Percentiles rank a stretch among this genome's conserved stretches.
These are phyloP conservation scores for Neodon shergylaensis DNA, from an alignment of 2,113 vertebrate genomes.

Conservation along the genomic window DNA sequence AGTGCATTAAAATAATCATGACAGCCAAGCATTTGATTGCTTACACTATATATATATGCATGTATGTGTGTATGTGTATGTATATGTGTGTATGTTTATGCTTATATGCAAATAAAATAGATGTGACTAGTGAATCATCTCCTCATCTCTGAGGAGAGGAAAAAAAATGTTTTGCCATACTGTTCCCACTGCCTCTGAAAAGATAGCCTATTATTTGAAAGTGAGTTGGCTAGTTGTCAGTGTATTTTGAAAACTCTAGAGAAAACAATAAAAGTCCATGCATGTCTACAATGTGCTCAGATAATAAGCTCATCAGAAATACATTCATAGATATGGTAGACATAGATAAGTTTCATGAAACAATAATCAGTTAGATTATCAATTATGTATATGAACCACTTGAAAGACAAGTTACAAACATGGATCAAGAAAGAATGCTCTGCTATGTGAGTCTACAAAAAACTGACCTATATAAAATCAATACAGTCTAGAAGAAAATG, in stretches of 20 bases:
- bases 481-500: background rate
- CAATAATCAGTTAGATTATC: background rate
- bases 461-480: background rate
- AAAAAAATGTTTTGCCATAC: background rate
- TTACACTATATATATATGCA: background rate
- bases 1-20: background rate
- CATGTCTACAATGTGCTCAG: background rate
- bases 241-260: background rate
- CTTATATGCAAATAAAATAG: background rate
- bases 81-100: background rate
- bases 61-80: background rate
- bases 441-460: background rate
- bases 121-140: background rate
- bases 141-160: background rate
- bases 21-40: background rate
- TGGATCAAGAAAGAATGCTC: background rate
- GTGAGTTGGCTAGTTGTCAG: background rate
- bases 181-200: background rate
- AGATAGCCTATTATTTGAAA: background rate
- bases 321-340: background rate
- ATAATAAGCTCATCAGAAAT: background rate
- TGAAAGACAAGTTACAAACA: background rate
- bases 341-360: background rate
- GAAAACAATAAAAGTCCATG: background rate
- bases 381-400: background rate